Evolutionary conservation across 2,888 invertebrate genomes (phyloP), one percentile per base, ranked within the genome.

Genomic region (Ichneumon xanthorius): DNA sequence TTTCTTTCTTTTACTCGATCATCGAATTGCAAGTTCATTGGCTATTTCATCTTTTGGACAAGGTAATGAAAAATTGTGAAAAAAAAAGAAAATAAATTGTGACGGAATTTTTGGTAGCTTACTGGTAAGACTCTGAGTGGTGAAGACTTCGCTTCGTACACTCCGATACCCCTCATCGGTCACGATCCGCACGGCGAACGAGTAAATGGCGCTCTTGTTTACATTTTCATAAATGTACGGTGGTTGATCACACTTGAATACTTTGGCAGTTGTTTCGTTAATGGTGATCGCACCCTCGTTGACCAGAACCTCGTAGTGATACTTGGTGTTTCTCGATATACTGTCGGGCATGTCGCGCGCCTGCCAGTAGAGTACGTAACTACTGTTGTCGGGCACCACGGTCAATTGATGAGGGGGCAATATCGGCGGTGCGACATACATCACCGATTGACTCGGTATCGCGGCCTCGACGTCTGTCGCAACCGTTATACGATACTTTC

Each of bases 331-430:
- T 37, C 88, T 89, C 4, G 84, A 70, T 4, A 92, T 85, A 48
- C 80, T 90, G 7, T 91, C 90, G 22, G 94, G 92, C 19, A 94
- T 89, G 2, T 94, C 93, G 3, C 94, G 92, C 86, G 96, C 95
- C 84, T 95, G 94, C 97, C 97, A 97, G 91, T 95, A 95, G 48
- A 97, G 94, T 88, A 96, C 94, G 90, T 96, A 95, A 89, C 95
- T 96, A 4, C 96, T 96, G 26, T 94, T 94, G 83, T 96, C 94
- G 19, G 95, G 94, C 89, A 95, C 94, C 30, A 96, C 96, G 63
- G 95, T 94, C 30, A 97, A 94, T 89, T 96, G 96, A 88, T 95
- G 95, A 0, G 97, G 97, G 6, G 96, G 94, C 58, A 95, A 94
- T 77, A 97, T 94, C 7, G 94, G 92, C 0, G 96, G 95, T 6